Evolutionary conservation across 2,113 vertebrate species (phyloP), one percentile per base, ranked within the genome.

Genomic region (Semnornis frantzii): DNA sequence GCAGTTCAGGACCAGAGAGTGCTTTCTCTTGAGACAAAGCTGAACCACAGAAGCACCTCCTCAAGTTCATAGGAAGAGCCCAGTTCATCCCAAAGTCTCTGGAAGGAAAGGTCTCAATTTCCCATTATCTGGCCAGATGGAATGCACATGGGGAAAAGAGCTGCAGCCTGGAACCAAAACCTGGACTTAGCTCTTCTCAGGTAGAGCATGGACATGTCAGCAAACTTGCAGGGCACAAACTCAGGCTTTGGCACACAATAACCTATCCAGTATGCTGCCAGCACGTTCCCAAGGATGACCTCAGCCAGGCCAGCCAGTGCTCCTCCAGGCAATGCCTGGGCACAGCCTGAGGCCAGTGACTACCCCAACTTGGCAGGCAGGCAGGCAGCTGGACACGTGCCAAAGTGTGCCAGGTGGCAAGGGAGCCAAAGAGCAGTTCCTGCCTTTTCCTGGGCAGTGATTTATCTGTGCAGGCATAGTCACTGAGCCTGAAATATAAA

Each of bases 401-500:
- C 92, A 83, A 42, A 66, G 37, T 0, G 0, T 66, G 57, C 46
- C 85, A 20, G 8, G 30, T 63, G 64, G 64, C 6, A 1, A 3
- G 3, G 24, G 23, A 0, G 0, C 5, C 64, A 37, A 21, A 68
- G 34, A 71, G 59, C 0, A 0, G 42, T 17, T 72, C 57, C 69
- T 80, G 66, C 52, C 60, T 62, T 89, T 85, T 14, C 23, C 28
- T 44, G 82, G 76, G 57, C 57, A 64, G 46, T 17, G 5, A 68
- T 71, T 80, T 81, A 55, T 91, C 73, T 68, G 69, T 23, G 63
- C 72, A 88, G 85, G 46, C 64, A 21, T 6, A 85, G 76, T 54
- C 88, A 83, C 82, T 7, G 21, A 96, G 87, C 57, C 75, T 20
- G 80, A 90, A 91, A 90, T 94, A 96, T 48, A 93, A 95, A 87